Percentiles rank a stretch among this genome's conserved stretches.
These are phyloP conservation scores for Clarias batrachus DNA, from an alignment of 2,113 vertebrate genomes.

Conservation along the genomic window DNA sequence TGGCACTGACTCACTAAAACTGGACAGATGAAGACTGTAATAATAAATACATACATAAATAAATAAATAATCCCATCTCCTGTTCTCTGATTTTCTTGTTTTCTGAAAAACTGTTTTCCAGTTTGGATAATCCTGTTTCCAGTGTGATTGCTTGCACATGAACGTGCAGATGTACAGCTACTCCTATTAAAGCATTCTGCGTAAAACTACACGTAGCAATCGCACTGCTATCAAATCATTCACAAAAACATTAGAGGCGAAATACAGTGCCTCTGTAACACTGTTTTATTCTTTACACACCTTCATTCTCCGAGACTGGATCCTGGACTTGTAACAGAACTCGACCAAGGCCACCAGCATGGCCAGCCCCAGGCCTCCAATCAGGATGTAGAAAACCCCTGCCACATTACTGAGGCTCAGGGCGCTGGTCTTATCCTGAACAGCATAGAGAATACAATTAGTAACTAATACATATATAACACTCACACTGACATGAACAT, in stretches of 20 bases:
- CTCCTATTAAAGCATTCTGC: background rate
- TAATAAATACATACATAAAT: too few species aligned
- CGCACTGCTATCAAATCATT: background rate
- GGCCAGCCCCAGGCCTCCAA: constrained; percentile 93
- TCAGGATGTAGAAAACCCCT: constrained; percentile 97
- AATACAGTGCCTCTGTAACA: background rate
- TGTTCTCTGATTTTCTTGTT: background rate
- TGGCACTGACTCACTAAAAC: background rate
- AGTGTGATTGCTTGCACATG: background rate
- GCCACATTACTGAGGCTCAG: constrained; percentile 98
- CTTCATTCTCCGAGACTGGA: constrained; percentile 96
- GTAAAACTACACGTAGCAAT: background rate
- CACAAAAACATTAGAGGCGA: background rate
- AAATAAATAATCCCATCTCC: background rate
- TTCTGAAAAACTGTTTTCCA: background rate
- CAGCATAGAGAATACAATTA: constrained; percentile 60
- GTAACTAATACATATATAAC: background rate
- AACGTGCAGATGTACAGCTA: background rate
- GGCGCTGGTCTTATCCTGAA: constrained; percentile 96
- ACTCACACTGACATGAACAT: background rate
- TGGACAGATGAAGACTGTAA: background rate
- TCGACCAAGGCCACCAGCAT: constrained; percentile 98
- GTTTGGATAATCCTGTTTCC: background rate
- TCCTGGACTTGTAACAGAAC: constrained; percentile 99
- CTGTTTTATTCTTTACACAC: constrained; percentile 64